phyloP scores from a whole-genome alignment of 2,888 invertebrate genomes.

The Drosophila gaucha region DNA sequence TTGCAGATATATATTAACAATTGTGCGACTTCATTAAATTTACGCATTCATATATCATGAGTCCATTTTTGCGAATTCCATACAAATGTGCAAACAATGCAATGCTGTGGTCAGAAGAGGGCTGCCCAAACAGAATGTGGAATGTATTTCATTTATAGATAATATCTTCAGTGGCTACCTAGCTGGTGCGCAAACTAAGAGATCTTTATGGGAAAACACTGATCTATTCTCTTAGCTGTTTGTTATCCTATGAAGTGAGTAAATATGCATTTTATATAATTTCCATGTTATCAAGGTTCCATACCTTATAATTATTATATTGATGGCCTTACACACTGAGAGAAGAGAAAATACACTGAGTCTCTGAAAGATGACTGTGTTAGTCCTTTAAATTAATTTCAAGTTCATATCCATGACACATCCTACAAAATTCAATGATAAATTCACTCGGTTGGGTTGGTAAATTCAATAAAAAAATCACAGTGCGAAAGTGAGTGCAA shows the following conservation, averaged over 20 bases:
- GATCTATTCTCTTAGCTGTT: background rate
- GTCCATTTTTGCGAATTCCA: conserved; percentile 53
- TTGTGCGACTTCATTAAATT: conserved; percentile 76
- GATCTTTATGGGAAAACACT: background rate
- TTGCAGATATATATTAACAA: conserved; percentile 51
- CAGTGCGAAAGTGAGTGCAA: background rate
- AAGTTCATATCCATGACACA: background rate
- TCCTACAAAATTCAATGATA: background rate
- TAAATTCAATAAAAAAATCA: conserved; percentile 48
- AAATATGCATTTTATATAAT: background rate
- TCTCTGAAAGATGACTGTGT: too few species aligned
- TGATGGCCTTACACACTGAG: too few species aligned
- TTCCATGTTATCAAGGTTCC: background rate
- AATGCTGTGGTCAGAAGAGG: conserved; percentile 25
- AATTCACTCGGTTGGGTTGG: background rate
- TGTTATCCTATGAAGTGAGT: background rate
- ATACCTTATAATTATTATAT: too few species aligned
- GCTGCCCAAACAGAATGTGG: background rate
- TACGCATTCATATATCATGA: conserved; percentile 64
- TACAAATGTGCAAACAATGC: conserved; percentile 56
- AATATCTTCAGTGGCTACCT: background rate
- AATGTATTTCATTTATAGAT: conserved; percentile 1
- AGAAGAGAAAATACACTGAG: too few species aligned
- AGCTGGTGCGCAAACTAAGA: background rate
- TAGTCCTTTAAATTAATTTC: background rate